Conservation (phyloP, 2,888 invertebrate species). For the Pristionchus japonicus region DNA sequence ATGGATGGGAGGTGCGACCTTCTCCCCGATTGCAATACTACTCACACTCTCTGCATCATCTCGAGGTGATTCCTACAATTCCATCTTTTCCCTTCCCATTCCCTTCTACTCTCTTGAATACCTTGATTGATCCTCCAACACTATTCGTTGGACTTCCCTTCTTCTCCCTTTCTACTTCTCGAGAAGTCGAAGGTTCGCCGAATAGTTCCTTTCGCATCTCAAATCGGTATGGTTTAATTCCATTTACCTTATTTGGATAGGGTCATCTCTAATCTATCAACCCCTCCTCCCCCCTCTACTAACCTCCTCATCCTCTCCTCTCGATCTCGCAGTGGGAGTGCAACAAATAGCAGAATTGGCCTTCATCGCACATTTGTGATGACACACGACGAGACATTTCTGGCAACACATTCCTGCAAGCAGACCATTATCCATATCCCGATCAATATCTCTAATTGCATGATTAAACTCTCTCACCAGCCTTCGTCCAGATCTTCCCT, state of each 20-base stretch:
- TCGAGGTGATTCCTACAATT: conserved; percentile 9
- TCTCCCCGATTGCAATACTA: conserved; percentile 18
- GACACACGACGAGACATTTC: conserved; percentile 90
- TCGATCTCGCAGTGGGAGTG: conserved; percentile 20
- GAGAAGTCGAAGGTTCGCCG: not conserved
- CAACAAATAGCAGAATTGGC: conserved; percentile 43
- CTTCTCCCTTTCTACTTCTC: not conserved
- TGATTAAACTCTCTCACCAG: conserved; percentile 77
- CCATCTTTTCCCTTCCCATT: not conserved
- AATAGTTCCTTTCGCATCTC: conserved; percentile 30
- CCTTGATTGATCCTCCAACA: conserved; percentile 8
- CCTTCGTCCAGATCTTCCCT: conserved; percentile 92
- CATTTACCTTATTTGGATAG: not conserved
- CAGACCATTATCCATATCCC: not conserved
- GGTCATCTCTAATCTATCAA: not conserved
- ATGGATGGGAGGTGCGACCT: not conserved
- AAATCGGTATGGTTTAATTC: not conserved
- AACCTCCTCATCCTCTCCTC: conserved; percentile 38
- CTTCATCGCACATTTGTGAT: conserved; percentile 88
- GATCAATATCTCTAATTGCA: not conserved
- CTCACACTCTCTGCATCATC: conserved; percentile 15
- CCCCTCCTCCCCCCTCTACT: not conserved
- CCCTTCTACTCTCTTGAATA: not conserved
- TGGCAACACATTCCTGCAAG: conserved; percentile 85
- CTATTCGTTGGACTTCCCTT: conserved; percentile 6